Evolutionary conservation across 2,797 vertebrate species (phyloP).

Genomic region (Anguilla anguilla): DNA sequence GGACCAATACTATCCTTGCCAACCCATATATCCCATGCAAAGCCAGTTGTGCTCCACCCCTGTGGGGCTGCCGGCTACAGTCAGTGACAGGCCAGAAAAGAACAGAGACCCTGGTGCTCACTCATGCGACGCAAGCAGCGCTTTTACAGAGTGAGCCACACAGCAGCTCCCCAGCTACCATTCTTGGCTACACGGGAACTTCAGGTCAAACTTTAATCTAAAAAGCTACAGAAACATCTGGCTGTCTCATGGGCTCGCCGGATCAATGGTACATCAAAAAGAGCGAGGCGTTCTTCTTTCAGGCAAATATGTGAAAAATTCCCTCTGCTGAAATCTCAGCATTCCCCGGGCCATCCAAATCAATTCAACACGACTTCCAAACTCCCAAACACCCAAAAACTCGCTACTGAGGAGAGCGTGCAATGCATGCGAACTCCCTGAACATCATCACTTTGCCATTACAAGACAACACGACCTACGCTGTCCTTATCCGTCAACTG

Average conservation of each 20-base stretch:
- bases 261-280: background rate
- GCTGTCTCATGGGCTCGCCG: background rate
- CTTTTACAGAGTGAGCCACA: too few species aligned
- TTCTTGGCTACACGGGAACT: background rate
- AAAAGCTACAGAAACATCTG: constrained; percentile 1
- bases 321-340: background rate
- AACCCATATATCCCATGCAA: too few species aligned
- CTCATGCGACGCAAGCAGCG: too few species aligned
- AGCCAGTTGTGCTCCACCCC: too few species aligned
- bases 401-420: background rate
- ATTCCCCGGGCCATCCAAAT: background rate
- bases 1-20: too few species aligned
- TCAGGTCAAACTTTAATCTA: background rate
- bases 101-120: too few species aligned
- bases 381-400: background rate
- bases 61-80: too few species aligned
- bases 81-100: too few species aligned
- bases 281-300: background rate
- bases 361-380: background rate
- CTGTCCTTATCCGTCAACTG: background rate
- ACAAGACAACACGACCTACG: background rate
- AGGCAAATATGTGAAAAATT: background rate
- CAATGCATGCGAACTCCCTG: background rate
- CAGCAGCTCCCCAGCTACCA: too few species aligned
- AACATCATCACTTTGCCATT: background rate